phyloP scores from a whole-genome alignment of 2,797 vertebrate genomes.

The Hydrolagus colliei region DNA sequence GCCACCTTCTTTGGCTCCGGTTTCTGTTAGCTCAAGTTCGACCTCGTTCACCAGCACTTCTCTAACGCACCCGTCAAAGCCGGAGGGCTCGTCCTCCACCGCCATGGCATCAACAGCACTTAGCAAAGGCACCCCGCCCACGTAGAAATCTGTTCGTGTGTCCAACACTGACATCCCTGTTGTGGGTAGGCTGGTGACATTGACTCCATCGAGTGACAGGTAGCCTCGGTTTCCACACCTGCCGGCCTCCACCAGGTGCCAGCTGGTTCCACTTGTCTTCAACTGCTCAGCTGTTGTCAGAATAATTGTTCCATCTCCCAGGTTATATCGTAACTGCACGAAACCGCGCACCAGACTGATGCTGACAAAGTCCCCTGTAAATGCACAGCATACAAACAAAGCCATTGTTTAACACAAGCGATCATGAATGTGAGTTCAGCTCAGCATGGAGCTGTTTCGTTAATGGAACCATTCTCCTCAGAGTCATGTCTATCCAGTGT shows the following conservation, averaged over 20 bases:
- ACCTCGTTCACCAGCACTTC: constrained; percentile 62
- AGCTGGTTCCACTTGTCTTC: constrained; percentile 49
- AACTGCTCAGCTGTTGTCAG: constrained; percentile 56
- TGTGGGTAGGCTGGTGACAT: constrained; percentile 45
- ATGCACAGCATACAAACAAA: neutral
- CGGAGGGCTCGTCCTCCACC: constrained; percentile 53
- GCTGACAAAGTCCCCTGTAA: constrained; percentile 76
- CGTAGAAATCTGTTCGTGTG: constrained; percentile 60
- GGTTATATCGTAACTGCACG: constrained; percentile 70
- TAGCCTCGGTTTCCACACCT: constrained; percentile 62
- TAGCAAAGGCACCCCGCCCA: constrained; percentile 68
- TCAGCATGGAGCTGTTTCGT: too few relatives aligned
- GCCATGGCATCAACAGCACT: constrained; percentile 57
- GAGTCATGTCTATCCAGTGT: too few relatives aligned
- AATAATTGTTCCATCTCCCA: constrained; percentile 61
- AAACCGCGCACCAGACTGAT: constrained; percentile 64
- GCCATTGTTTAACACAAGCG: too few relatives aligned
- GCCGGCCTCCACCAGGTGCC: constrained; percentile 66
- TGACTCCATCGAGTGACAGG: constrained; percentile 60
- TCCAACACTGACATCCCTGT: constrained; percentile 65
- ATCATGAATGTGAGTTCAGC: too few relatives aligned
- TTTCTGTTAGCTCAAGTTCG: constrained; percentile 65
- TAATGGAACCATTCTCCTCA: too few relatives aligned
- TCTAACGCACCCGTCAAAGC: constrained; percentile 69
- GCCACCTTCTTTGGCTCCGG: constrained; percentile 57